Evolutionary conservation across 92 coral and sea anemone species (phyloP).

Genomic region (Porites lobata): DNA sequence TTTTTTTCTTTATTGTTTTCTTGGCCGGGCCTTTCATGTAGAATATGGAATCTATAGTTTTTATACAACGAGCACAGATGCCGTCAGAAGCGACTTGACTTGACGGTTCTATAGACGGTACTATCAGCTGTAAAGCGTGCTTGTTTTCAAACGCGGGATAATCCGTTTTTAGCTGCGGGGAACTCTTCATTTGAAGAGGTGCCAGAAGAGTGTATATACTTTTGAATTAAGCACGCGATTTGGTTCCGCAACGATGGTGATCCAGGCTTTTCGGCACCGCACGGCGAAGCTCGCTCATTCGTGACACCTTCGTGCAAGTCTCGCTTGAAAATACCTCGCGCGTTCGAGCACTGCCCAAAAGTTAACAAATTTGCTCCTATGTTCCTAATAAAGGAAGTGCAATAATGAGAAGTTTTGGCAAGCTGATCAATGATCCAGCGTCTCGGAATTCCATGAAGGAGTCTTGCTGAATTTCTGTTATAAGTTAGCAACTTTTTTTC

Average conservation of each 20-base stretch:
- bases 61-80: neutral
- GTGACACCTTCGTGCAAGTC: neutral
- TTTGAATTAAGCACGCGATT: slow-evolving; percentile 24
- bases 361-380: neutral
- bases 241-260: neutral
- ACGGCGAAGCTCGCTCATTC: neutral
- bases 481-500: too few relatives aligned
- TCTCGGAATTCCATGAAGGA: slow-evolving; percentile 10
- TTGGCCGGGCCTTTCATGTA: neutral
- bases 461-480: too few relatives aligned
- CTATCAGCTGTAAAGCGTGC: neutral
- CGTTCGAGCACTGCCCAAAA: slow-evolving; percentile 1
- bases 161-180: slow-evolving; percentile 34
- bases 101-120: neutral
- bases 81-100: neutral
- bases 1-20: neutral
- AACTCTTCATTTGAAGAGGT: slow-evolving; percentile 49
- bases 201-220: neutral
- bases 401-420: slow-evolving; percentile 15
- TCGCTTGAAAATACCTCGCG: slow-evolving; percentile 6
- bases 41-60: neutral
- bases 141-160: slow-evolving; percentile 10
- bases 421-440: slow-evolving; percentile 8
- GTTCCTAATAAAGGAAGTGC: neutral
- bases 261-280: neutral